Percentiles rank a stretch among this genome's conserved stretches.
These are phyloP conservation scores for Drosophila prolongata DNA, from an alignment of 2,888 invertebrate species.

Conservation along the genomic window DNA sequence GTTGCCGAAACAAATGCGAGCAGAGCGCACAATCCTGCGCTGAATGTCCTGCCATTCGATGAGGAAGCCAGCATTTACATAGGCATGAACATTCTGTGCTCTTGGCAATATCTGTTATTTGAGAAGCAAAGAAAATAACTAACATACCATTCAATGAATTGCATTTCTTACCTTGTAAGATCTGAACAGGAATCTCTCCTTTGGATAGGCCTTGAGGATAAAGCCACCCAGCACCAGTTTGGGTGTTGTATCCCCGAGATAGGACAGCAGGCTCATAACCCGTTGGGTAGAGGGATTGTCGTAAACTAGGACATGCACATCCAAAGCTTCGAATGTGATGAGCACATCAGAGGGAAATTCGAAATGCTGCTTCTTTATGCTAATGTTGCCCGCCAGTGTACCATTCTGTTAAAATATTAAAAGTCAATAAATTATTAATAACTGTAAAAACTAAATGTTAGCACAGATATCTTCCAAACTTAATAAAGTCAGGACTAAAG, in stretches of 20 bases:
- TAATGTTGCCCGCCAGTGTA: slow-evolving; percentile 89
- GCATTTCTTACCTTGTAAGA: slow-evolving; percentile 88
- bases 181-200: slow-evolving; percentile 85
- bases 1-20: slow-evolving; percentile 88
- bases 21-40: slow-evolving; percentile 63
- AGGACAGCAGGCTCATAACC: slow-evolving; percentile 85
- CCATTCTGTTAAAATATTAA: slow-evolving; percentile 86
- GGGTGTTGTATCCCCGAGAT: slow-evolving; percentile 87
- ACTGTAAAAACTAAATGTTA: no score
- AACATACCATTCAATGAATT: neutral
- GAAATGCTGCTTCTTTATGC: slow-evolving; percentile 87
- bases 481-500: no score
- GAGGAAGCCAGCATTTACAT: slow-evolving; percentile 91
- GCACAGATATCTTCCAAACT: no score
- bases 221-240: slow-evolving; percentile 88
- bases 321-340: slow-evolving; percentile 84
- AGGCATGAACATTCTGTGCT: slow-evolving; percentile 91
- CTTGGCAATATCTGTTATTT: slow-evolving; percentile 88
- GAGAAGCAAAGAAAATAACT: neutral
- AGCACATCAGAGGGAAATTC: slow-evolving; percentile 91
- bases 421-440: no score
- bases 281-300: slow-evolving; percentile 83
- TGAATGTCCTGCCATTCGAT: slow-evolving; percentile 84
- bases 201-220: slow-evolving; percentile 86
- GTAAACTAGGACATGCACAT: slow-evolving; percentile 71